A percentile compares a stretch with the other conserved stretches of the same genome.
Conservation (phyloP, 2,113 vertebrate species). For the Pterocles orientalis region DNA sequence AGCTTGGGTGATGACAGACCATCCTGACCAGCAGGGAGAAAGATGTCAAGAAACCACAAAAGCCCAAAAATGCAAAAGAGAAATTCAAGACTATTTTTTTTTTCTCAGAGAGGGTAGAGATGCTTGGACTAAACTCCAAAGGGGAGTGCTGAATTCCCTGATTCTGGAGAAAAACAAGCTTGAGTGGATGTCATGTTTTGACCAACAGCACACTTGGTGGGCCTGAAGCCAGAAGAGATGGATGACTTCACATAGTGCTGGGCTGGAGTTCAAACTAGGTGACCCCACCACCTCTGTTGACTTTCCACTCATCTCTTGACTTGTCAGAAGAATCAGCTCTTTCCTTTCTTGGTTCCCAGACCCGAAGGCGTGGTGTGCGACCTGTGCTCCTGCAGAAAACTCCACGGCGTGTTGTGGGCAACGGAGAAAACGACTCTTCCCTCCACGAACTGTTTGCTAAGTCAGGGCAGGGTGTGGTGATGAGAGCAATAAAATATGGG, state of each 20-base stretch:
- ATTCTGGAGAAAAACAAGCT: neutral
- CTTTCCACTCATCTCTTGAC: neutral
- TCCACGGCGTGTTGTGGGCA: neutral
- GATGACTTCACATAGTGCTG: neutral
- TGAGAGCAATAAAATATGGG: constrained; percentile 1
- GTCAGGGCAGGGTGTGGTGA: neutral
- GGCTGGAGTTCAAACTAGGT: neutral
- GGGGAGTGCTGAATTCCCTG: neutral
- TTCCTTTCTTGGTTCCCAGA: neutral
- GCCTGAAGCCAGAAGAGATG: neutral
- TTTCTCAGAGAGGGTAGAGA: neutral
- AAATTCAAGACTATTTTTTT: neutral
- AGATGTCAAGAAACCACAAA: neutral
- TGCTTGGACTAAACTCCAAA: neutral
- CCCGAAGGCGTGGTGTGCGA: too few relatives aligned
- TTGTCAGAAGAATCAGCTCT: neutral
- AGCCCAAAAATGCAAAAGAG: neutral
- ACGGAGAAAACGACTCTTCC: neutral
- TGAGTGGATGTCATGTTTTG: neutral
- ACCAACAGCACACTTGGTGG: fast-evolving
- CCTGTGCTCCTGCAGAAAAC: neutral
- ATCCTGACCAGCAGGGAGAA: neutral
- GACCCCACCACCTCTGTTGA: neutral
- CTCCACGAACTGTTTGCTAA: neutral
- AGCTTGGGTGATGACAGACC: neutral